A percentile compares a stretch with the other conserved stretches of the same genome.
These are phyloP conservation scores for Isaurus tuberculatus DNA, from an alignment of 92 coral and sea anemone genomes.

Conservation along the genomic window DNA sequence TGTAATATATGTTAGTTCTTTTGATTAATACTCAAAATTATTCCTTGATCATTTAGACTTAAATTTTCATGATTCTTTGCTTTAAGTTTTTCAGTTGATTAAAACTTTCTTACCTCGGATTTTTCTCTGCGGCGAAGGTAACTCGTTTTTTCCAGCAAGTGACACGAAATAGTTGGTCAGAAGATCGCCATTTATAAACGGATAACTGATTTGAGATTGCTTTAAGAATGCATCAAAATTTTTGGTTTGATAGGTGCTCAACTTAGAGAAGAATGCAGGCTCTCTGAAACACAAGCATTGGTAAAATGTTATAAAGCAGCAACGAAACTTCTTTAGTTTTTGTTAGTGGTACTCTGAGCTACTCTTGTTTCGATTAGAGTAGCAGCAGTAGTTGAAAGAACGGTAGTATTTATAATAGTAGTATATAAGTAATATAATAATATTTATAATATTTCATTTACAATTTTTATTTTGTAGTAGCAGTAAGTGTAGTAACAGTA, in stretches of 20 bases:
- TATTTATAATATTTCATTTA: too few relatives aligned
- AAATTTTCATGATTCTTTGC: too few relatives aligned
- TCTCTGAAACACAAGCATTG: constrained; percentile 59
- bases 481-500: too few relatives aligned
- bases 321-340: too few relatives aligned
- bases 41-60: too few relatives aligned
- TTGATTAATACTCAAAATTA: too few relatives aligned
- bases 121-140: constrained; percentile 74
- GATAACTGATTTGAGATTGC: constrained; percentile 76
- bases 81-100: too few relatives aligned
- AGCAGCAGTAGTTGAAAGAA: not conserved
- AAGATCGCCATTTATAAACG: constrained; percentile 71
- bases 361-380: not conserved
- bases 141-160: constrained; percentile 64
- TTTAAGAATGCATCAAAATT: constrained; percentile 78
- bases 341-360: too few relatives aligned
- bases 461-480: too few relatives aligned
- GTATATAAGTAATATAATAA: too few relatives aligned
- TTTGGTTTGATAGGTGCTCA: constrained; percentile 77
- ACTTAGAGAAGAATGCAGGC: constrained; percentile 71
- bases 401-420: not conserved
- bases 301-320: not conserved
- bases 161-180: constrained; percentile 73
- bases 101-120: constrained; percentile 72
- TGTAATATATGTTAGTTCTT: too few relatives aligned